phyloP scores from a whole-genome alignment of 2,113 vertebrate genomes.

The Tragelaphus scriptus region DNA sequence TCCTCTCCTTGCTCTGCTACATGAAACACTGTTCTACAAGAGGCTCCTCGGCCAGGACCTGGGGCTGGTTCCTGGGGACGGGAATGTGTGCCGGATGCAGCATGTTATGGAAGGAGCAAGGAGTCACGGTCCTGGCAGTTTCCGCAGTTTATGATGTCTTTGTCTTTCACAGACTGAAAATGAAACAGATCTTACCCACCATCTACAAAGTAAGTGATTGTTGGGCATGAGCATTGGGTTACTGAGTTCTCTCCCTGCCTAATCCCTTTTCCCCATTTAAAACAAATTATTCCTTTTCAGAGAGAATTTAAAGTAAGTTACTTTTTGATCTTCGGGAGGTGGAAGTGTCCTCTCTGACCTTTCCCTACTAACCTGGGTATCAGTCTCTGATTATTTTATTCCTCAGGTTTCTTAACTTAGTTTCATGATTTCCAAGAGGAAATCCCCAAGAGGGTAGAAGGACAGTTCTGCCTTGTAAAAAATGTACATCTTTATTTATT shows the following conservation, averaged over 20 bases:
- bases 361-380: neutral
- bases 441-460: neutral
- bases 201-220: conserved; percentile 89
- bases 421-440: conserved; percentile 16
- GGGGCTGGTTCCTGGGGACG: conserved; percentile 89
- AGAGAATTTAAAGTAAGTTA: conserved; percentile 27
- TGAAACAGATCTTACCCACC: conserved; percentile 87
- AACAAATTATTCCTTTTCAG: conserved; percentile 47
- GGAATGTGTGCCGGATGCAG: conserved; percentile 92
- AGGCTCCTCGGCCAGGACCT: conserved; percentile 71
- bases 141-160: conserved; percentile 93
- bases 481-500: neutral
- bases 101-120: conserved; percentile 99
- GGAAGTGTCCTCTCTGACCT: conserved; percentile 32
- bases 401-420: conserved; percentile 16
- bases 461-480: conserved; percentile 9
- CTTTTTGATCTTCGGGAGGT: conserved; percentile 28
- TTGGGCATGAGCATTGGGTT: conserved; percentile 7
- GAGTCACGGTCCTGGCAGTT: conserved; percentile 95
- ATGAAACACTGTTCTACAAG: conserved; percentile 88
- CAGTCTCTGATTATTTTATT: conserved; percentile 27
- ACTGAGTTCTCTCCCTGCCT: neutral
- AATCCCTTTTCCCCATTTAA: neutral
- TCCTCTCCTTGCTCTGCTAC: conserved; percentile 94
- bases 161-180: conserved; percentile 90